These are phyloP conservation scores for Lutraria lutraria DNA, from an alignment of 2,888 invertebrate genomes.

Conservation along the genomic window DNA sequence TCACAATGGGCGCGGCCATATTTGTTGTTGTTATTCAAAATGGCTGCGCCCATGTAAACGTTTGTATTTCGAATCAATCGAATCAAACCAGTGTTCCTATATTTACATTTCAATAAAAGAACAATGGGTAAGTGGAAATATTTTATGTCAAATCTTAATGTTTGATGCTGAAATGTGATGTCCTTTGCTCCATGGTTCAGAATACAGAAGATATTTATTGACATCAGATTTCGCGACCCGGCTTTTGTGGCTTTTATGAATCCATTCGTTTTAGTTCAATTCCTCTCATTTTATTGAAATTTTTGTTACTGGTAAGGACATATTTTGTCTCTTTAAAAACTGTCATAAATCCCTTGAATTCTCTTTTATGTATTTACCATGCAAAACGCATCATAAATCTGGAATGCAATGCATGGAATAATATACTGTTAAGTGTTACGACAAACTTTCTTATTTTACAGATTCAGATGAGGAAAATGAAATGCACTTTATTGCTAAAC, in stretches of 20 bases:
- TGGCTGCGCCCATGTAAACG: slow-evolving; percentile 34
- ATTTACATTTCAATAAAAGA: not conserved
- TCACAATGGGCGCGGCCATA: slow-evolving; percentile 63
- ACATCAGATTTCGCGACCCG: slow-evolving; percentile 17
- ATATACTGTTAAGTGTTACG: no score
- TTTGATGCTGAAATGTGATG: not conserved
- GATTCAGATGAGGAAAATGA: slow-evolving; percentile 92
- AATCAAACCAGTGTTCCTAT: not conserved
- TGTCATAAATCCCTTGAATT: not conserved
- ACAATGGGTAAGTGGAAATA: not conserved
- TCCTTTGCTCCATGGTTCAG: not conserved
- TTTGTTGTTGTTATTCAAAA: slow-evolving; percentile 30
- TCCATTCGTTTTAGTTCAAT: not conserved
- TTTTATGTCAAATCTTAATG: not conserved
- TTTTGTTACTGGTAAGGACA: not conserved
- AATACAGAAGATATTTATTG: not conserved
- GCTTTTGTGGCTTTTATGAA: not conserved
- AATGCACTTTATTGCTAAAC: slow-evolving; percentile 89
- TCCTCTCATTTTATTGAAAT: not conserved
- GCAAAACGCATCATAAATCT: not conserved
- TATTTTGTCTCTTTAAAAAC: not conserved
- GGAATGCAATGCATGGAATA: no score
- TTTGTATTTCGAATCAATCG: not conserved
- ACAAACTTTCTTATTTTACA: not conserved
- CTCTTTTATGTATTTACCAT: not conserved